Evolutionary conservation across 2,797 vertebrate genomes (phyloP), one percentile per base, ranked within the genome.

Genomic region (Jordanella pulchra): DNA sequence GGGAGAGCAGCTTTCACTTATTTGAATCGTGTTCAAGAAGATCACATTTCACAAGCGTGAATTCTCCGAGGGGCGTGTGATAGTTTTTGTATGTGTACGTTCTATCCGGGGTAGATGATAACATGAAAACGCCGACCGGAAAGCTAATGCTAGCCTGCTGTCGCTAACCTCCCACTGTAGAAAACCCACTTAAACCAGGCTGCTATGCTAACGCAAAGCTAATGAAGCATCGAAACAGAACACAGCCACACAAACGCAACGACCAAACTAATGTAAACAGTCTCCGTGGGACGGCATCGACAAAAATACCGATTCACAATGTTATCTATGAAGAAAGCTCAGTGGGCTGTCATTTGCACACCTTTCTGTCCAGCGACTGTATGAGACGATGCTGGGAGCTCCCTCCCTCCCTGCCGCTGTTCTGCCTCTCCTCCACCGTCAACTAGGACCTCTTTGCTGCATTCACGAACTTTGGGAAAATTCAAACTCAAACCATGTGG

Each of bases 341-440:
- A 48, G 25, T 65, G 18, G 71, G 67, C 4, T 56, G 25, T 42
- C 66, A 75, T 74, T 84, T 78, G 61, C 78, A 80, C 89, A 87
- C 91, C 90, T 91, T 87, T 85, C 65, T 86, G 77, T 88, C 79
- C 86, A 76, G 80, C 80, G 83, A 72, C 79, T 82, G 44, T 78
- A 58, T 61, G 87, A 86, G 67, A 81, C 79, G 89, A 91, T 90
- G 83, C 83, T 87, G 87, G 74, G 89, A 78, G 89, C 81, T 82
- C 72, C 68, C 78, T 75, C 60, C 60, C 60, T 39, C 60, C 60
- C 60, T 39, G 84, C 75, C 82, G 75, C 87, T 86, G 61, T 61
- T 80, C 89, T 79, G 81, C 60, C 81, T 77, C 78, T 75, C 55
- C 81, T 76, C 78, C 74, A 6, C 79, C 65, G 86, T 92, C 89